Evolutionary conservation across 64 coral and sea anemone species (phyloP), one percentile per base, ranked within the genome.

Genomic region (Pocillopora verrucosa): DNA sequence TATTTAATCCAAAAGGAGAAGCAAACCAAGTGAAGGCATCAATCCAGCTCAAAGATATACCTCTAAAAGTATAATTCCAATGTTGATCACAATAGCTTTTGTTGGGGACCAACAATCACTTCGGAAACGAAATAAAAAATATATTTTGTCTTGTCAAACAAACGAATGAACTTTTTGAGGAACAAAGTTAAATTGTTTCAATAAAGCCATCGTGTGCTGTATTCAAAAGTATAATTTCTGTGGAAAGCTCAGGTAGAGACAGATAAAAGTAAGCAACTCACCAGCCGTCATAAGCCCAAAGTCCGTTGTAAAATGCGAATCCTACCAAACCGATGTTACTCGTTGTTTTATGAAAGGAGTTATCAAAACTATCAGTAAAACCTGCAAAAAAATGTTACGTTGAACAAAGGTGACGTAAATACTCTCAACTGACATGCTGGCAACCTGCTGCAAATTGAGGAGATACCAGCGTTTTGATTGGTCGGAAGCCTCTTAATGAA

Each of bases 211-310:
- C 10, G 76, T 51, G 41, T 51, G 7, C 41, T 51, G 41, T 14
- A 36, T 22, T n/a, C 4, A 70, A n/a, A 11, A 70, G 2, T 11
- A 24, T 9, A 15, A 70, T 24, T 70, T 20, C 2, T 70, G 9
- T n/a, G 20, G 67, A 70, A 70, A 70, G 25, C 22, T 20, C 67
- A 26, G 7, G 20, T 0, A 70, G 67, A 30, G 25, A 30, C 19
- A 58, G 17, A 38, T 13, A 65, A 24, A 16, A 69, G 17, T 59
- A 30, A 51, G 3, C 3, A 51, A 84, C 92, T 79, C 58, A 95
- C 93, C 94, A 96, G 34, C 94, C 94, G 76, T 96, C 94, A 36
- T 96, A 96, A 11, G 94, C 90, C 94, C 94, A 96, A 25, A 96
- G 74, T 22, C 94, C 94, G 76, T 96, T 96, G 76, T 92, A 96